Evolutionary conservation across 2,797 vertebrate species (phyloP), one percentile per base, ranked within the genome.

Genomic region (Pangasius krempfi): DNA sequence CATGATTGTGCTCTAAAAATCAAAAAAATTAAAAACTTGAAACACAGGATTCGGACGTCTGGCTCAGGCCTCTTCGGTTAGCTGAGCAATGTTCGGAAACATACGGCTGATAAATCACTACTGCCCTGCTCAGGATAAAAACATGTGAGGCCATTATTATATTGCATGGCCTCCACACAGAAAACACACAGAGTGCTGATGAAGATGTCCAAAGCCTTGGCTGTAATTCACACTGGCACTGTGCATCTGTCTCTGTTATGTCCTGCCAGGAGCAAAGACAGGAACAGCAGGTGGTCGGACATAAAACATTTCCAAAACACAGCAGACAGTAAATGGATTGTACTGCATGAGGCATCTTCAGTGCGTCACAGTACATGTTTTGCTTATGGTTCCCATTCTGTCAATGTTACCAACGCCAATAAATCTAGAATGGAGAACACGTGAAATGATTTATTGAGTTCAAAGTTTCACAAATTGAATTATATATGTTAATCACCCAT

Each of bases 141-240:
- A 86, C 83, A 92, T 90, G 54, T 58, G 37, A 89, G 89, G 89
- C 89, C 86, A 86, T 90, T 83, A 92, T 92, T 91, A 87, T 86
- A 86, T 86, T 82, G 79, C 72, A 75, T 73, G 70, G n/a, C 50
- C 52, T 5, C 73, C 76, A 86, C 66, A 70, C 81, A 72, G 56
- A 90, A 50, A 87, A 90, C 84, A 87, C 85, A 82, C 54, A 30
- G 40, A 60, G 85, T 66, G 85, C 80, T 87, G 86, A 92, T 90
- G 81, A 88, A 89, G 78, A 90, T 89, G 88, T 91, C 87, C 82
- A 84, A 75, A 66, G 64, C 86, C 44, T 50, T 68, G 54, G 88
- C 81, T 87, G 58, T 89, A 85, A 91, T 91, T 91, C 85, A 90
- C 87, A 84, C 54, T 73, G 87, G 91, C 87, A 85, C 83, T 86